A percentile compares a stretch with the other conserved stretches of the same genome.
These are phyloP conservation scores for Mnemiopsis leidyi DNA, from an alignment of 37 sponge, comb jelly and placozoan species.

Conservation along the genomic window DNA sequence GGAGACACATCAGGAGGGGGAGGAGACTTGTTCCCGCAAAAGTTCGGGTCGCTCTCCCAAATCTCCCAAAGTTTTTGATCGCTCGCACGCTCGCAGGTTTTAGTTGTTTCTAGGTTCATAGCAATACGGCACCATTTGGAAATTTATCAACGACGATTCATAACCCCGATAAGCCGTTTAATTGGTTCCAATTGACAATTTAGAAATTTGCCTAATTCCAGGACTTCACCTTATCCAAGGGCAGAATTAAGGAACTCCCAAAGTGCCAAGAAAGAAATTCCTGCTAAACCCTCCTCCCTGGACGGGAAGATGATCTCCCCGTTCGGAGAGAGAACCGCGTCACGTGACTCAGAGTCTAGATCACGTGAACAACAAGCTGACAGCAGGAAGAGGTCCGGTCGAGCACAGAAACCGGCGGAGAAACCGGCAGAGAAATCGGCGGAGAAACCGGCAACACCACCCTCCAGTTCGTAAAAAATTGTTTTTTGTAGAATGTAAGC, in stretches of 20 bases:
- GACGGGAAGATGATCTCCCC: conserved; percentile 15
- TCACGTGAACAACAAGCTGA: not conserved
- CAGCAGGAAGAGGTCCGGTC: not conserved
- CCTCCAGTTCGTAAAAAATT: too few species aligned
- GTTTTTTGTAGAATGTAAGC: too few species aligned
- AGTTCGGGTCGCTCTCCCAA: not conserved
- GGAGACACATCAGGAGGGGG: not conserved
- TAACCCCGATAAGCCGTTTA: too few species aligned
- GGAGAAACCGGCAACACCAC: too few species aligned
- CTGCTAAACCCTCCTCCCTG: not conserved
- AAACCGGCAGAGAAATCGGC: too few species aligned
- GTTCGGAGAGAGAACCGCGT: not conserved
- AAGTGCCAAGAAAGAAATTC: not conserved
- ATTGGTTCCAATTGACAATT: too few species aligned
- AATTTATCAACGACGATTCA: too few species aligned
- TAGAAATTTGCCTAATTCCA: too few species aligned
- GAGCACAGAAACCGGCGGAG: not conserved
- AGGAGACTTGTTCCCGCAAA: not conserved
- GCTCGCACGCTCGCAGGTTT: not conserved
- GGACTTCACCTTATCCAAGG: not conserved
- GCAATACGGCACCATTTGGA: too few species aligned
- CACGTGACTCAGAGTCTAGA: not conserved
- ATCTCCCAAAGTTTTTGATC: not conserved
- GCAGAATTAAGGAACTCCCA: not conserved
- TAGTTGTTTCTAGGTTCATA: too few species aligned